Percentiles rank a stretch among this genome's conserved stretches.
These are phyloP conservation scores for Adelognathus sp. DNA, from an alignment of 2,888 invertebrate genomes.

Conservation along the genomic window DNA sequence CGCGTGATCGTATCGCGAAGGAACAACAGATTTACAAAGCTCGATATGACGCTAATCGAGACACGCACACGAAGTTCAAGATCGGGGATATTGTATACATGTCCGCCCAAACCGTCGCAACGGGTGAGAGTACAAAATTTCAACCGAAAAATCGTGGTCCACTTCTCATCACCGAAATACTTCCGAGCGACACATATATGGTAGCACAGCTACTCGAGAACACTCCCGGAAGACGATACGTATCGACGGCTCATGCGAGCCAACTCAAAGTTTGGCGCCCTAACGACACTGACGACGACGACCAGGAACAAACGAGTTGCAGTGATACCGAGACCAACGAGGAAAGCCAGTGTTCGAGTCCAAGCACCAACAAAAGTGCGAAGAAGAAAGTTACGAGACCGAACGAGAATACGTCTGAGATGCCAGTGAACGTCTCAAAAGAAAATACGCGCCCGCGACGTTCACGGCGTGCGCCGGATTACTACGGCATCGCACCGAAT, in stretches of 20 bases:
- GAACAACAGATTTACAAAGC: neutral
- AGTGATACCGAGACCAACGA: neutral
- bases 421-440: no score
- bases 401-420: neutral
- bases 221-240: conserved; percentile 13
- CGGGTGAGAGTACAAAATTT: neutral
- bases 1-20: neutral
- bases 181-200: conserved; percentile 15
- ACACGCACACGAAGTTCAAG: neutral
- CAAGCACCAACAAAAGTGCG: no score
- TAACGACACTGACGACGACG: neutral
- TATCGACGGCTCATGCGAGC: conserved; percentile 6
- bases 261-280: conserved; percentile 14
- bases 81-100: conserved; percentile 17
- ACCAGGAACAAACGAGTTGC: neutral
- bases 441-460: neutral
- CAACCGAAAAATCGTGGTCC: conserved; percentile 25
- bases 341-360: neutral
- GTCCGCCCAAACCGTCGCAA: neutral
- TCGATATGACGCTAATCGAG: neutral
- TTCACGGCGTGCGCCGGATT: neutral
- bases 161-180: neutral
- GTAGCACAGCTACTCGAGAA: neutral
- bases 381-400: neutral
- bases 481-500: neutral